phyloP scores from a whole-genome alignment of 64 coral and sea anemone species.

The Montipora capricornis region DNA sequence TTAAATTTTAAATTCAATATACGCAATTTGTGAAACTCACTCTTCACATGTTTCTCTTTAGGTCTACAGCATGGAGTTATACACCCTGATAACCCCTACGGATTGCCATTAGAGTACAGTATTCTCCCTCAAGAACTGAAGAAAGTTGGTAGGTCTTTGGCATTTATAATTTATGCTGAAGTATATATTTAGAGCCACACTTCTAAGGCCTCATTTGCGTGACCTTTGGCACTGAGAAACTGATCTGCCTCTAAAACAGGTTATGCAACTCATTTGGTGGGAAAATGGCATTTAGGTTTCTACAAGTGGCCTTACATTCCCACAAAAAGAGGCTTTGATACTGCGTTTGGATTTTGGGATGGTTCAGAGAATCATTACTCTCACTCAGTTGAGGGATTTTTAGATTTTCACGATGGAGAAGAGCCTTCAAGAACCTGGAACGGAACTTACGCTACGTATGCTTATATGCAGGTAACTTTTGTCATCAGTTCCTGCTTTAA shows the following conservation, averaged over 20 bases:
- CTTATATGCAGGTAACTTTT: background rate
- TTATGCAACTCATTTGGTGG: background rate
- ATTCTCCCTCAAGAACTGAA: conserved; percentile 71
- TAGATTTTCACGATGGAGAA: conserved; percentile 19
- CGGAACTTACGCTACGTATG: conserved; percentile 1
- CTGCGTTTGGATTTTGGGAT: background rate
- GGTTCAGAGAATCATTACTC: conserved; percentile 3
- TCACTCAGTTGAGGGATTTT: conserved; percentile 14
- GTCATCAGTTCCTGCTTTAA: background rate
- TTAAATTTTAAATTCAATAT: no score
- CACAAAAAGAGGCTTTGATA: background rate
- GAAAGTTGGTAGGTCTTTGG: conserved; percentile 28
- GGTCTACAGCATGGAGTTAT: conserved; percentile 77
- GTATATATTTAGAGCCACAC: no score
- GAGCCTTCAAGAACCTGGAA: background rate
- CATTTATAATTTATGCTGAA: background rate
- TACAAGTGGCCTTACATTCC: conserved; percentile 9
- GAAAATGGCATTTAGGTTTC: background rate
- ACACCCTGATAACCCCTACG: conserved; percentile 40
- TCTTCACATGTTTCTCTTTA: background rate
- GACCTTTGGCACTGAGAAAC: background rate
- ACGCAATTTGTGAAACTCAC: no score
- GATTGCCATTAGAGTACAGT: conserved; percentile 60
- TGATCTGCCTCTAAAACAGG: background rate
- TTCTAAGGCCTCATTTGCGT: no score